Percentiles rank a stretch among this genome's conserved stretches.
Conservation (phyloP, 2,113 vertebrate species). For the Bothrops jararaca region DNA sequence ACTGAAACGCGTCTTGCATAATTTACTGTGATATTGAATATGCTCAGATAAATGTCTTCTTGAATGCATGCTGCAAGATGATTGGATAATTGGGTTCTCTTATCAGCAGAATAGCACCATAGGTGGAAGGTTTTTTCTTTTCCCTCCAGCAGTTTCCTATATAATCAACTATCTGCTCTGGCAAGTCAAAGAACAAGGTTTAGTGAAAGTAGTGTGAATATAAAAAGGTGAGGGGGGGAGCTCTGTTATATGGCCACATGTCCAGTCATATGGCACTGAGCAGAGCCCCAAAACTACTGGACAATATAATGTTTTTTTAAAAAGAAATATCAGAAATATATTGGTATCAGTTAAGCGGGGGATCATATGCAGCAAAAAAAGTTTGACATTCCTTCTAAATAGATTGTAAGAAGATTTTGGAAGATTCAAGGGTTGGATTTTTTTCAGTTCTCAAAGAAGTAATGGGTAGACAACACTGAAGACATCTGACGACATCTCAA, state of each 20-base stretch:
- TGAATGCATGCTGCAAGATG: not conserved
- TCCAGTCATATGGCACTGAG: not conserved
- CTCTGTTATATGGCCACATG: not conserved
- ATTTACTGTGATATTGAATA: conserved; percentile 57
- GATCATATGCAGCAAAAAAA: not conserved
- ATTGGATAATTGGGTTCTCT: not conserved
- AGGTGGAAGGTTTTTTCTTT: too few relatives aligned
- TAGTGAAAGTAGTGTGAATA: not conserved
- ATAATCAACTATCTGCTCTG: not conserved
- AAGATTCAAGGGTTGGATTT: not conserved
- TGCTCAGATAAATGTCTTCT: conserved; percentile 3
- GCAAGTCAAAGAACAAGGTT: not conserved
- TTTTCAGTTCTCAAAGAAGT: not conserved
- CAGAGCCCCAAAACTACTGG: not conserved
- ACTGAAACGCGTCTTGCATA: not conserved
- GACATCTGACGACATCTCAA: not conserved
- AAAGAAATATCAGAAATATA: not conserved
- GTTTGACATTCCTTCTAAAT: not conserved
- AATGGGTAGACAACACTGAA: not conserved
- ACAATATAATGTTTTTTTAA: conserved; percentile 27
- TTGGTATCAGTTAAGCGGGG: not conserved
- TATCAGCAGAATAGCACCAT: not conserved
- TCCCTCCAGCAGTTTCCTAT: not conserved
- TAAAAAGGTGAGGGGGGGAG: too few relatives aligned
- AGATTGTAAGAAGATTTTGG: not conserved